phyloP scores from a whole-genome alignment of 2,797 vertebrate genomes.

The Argya squamiceps region DNA sequence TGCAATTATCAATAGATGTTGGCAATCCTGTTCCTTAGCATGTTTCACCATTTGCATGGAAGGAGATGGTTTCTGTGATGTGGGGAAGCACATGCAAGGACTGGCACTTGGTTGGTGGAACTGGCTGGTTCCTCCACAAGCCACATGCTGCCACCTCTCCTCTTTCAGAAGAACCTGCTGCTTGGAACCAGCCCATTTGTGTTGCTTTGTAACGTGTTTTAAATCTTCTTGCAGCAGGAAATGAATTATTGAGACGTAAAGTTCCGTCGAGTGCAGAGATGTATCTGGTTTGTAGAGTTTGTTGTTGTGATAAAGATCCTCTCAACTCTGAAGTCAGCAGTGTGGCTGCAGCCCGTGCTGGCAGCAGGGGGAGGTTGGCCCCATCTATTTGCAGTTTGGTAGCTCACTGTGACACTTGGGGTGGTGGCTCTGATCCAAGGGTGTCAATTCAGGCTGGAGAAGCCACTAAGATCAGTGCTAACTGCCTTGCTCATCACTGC shows the following conservation, averaged over 20 bases:
- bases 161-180: neutral
- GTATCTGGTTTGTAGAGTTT: neutral
- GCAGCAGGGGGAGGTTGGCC: neutral
- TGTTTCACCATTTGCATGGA: neutral
- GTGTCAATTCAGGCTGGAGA: neutral
- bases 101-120: neutral
- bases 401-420: neutral
- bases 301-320: neutral
- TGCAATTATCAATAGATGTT: neutral
- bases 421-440: neutral
- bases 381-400: neutral
- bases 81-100: neutral
- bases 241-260: neutral
- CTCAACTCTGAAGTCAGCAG: neutral
- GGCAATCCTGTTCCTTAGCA: neutral
- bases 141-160: neutral
- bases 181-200: neutral
- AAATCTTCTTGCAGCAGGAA: neutral
- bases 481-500: neutral
- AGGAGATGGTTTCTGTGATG: neutral
- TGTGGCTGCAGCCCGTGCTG: neutral
- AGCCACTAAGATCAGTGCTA: neutral
- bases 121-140: neutral
- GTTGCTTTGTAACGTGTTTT: neutral
- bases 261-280: fast-evolving